Conservation (phyloP, 2,797 vertebrate genomes). For the Enteromius fasciolatus region DNA sequence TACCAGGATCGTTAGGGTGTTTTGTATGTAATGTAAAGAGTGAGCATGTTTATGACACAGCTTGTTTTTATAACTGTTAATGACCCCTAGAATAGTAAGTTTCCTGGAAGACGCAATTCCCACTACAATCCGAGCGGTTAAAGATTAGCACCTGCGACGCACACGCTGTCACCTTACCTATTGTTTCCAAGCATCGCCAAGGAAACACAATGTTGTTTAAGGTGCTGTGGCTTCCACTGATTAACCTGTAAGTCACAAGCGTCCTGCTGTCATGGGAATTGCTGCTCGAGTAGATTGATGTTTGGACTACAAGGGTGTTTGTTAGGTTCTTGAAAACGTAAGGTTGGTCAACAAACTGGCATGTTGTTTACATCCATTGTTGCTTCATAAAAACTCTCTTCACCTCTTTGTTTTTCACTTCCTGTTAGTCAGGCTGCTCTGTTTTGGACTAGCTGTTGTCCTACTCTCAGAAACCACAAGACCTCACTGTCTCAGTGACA, state of each 20-base stretch:
- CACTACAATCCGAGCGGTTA: not conserved
- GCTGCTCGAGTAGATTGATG: not conserved
- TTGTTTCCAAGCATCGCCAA: slow-evolving; percentile 26
- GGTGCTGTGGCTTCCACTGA: not conserved
- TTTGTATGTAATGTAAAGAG: not conserved
- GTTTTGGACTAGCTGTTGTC: slow-evolving; percentile 33
- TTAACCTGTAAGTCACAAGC: not conserved
- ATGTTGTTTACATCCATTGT: slow-evolving; percentile 20
- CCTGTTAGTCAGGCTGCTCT: slow-evolving; percentile 45
- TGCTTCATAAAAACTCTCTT: slow-evolving; percentile 9
- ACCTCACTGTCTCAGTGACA: slow-evolving; percentile 46
- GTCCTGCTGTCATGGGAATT: not conserved
- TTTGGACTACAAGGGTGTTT: slow-evolving; percentile 4
- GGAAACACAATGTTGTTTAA: slow-evolving; percentile 25
- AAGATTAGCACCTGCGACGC: slow-evolving; percentile 19
- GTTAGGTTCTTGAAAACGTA: not conserved
- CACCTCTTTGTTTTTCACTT: slow-evolving; percentile 50
- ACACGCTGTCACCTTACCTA: not conserved
- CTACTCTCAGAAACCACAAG: slow-evolving; percentile 47
- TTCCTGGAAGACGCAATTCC: slow-evolving; percentile 22
- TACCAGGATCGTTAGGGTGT: not conserved
- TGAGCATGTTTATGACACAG: not conserved
- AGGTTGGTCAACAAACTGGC: slow-evolving; percentile 8
- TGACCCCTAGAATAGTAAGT: slow-evolving; percentile 10
- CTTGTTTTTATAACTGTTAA: slow-evolving; percentile 14